Conservation (phyloP, 2,113 vertebrate species). For the Bungarus multicinctus region DNA sequence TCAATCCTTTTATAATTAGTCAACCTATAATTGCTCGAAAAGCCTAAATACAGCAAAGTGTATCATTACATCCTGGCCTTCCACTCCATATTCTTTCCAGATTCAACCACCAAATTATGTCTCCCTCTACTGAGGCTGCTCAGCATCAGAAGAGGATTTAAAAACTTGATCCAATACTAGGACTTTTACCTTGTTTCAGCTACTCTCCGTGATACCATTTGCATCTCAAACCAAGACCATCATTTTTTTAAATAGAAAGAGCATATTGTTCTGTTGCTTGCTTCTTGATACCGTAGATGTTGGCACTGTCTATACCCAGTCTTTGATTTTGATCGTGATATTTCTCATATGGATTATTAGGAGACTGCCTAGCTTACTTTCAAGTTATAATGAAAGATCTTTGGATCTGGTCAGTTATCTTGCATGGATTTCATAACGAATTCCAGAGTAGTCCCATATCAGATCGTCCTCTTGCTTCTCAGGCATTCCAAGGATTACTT, state of each 20-base stretch:
- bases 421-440: background rate
- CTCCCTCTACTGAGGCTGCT: background rate
- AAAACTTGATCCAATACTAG: background rate
- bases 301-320: background rate
- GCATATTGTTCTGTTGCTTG: background rate
- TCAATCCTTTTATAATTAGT: background rate
- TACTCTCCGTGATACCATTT: background rate
- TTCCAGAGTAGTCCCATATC: background rate
- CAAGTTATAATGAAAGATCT: background rate
- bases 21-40: background rate
- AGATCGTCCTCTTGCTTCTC: background rate
- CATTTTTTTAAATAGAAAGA: background rate
- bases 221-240: background rate
- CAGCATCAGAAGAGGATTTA: background rate
- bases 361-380: background rate
- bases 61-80: background rate
- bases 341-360: background rate
- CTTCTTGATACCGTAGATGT: background rate
- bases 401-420: background rate
- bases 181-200: background rate
- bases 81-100: background rate
- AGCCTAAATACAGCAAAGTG: background rate
- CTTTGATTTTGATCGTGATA: background rate
- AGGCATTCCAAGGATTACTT: background rate
- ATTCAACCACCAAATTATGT: background rate